These are phyloP conservation scores for Coturnix japonica DNA, from an alignment of 2,113 vertebrate genomes.

Conservation along the genomic window DNA sequence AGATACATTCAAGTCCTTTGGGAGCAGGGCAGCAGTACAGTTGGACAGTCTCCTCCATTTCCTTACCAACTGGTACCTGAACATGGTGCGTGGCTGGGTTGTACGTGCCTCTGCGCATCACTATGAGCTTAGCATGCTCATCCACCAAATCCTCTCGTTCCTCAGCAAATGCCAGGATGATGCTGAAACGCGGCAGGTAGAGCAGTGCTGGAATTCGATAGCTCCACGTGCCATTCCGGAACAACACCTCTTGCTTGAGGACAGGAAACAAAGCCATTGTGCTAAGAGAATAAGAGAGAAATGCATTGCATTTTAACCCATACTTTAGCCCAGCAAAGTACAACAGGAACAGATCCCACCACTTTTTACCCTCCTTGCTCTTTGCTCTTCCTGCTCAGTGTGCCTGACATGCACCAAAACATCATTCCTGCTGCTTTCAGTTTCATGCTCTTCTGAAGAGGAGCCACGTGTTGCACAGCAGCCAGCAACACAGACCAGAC, in stretches of 20 bases:
- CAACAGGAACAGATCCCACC: neutral
- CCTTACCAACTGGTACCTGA: slow-evolving; percentile 43
- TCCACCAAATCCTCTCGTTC: slow-evolving; percentile 52
- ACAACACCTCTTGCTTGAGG: slow-evolving; percentile 54
- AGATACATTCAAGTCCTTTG: neutral
- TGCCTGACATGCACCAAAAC: neutral
- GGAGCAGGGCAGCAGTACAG: neutral
- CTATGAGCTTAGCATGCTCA: slow-evolving; percentile 62
- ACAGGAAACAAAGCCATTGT: slow-evolving; percentile 25
- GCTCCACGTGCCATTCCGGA: neutral
- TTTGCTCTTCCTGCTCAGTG: neutral
- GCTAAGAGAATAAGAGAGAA: neutral
- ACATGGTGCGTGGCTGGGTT: neutral
- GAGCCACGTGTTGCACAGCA: neutral
- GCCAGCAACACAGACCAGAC: neutral
- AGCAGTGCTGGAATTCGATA: slow-evolving; percentile 79
- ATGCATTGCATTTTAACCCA: neutral
- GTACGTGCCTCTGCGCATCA: slow-evolving; percentile 54
- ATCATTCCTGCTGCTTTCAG: neutral
- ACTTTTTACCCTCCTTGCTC: neutral
- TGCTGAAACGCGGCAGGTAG: slow-evolving; percentile 54
- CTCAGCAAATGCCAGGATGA: slow-evolving; percentile 74
- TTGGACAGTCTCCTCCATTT: rapidly evolving
- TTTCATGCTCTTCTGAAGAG: neutral
- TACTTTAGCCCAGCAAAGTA: neutral